phyloP scores from a whole-genome alignment of 2,113 vertebrate genomes.

The Chionomys nivalis region DNA sequence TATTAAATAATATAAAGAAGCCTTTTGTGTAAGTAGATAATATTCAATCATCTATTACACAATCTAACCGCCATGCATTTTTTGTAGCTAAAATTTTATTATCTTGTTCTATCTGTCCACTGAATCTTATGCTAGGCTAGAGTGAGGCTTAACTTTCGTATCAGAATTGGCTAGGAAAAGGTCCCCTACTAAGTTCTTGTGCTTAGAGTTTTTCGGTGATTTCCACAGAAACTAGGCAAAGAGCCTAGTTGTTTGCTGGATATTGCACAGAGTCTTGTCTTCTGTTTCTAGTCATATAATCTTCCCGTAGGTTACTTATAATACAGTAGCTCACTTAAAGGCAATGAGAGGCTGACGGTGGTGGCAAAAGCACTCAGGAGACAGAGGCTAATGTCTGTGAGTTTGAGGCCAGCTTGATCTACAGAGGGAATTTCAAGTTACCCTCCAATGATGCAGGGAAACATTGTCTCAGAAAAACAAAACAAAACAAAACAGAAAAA shows the following conservation, averaged over 20 bases:
- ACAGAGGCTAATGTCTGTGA: background rate
- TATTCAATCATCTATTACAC: background rate
- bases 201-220: background rate
- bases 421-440: background rate
- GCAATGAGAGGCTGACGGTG: background rate
- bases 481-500: background rate
- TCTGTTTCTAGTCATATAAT: background rate
- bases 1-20: background rate
- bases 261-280: background rate
- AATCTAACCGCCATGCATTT: background rate
- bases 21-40: background rate
- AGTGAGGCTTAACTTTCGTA: background rate
- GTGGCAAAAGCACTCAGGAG: background rate
- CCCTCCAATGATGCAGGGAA: background rate
- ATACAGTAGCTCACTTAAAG: background rate
- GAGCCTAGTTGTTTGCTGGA: background rate
- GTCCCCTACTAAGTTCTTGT: background rate
- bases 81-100: background rate
- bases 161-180: background rate
- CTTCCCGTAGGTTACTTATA: background rate
- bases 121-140: background rate
- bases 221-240: background rate
- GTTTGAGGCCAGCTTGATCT: background rate
- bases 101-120: background rate
- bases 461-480: background rate